These are phyloP conservation scores for Arrhopalites spinosus DNA, from an alignment of 2,888 invertebrate species.

Conservation along the genomic window DNA sequence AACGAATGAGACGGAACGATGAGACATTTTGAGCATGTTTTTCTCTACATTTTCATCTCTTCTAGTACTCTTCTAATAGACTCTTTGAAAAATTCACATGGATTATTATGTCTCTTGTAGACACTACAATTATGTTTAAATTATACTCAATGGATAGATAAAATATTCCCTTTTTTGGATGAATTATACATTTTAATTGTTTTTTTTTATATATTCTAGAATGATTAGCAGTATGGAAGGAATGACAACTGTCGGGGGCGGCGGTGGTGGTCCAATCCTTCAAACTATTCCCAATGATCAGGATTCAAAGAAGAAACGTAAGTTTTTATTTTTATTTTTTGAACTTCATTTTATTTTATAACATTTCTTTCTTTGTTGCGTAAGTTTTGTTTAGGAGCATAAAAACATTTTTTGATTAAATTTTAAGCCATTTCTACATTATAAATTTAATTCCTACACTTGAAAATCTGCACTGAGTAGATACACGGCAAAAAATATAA, in stretches of 20 bases:
- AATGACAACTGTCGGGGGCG: conserved; percentile 38
- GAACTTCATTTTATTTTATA: no score
- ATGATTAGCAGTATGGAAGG: conserved; percentile 46
- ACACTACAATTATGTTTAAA: not conserved
- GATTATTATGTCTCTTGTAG: not conserved
- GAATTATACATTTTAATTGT: not conserved
- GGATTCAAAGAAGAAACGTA: conserved; percentile 44
- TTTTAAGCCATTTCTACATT: no score
- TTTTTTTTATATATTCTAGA: conserved; percentile 12
- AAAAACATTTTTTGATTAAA: no score
- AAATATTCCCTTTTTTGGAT: not conserved
- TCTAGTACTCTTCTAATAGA: conserved; percentile 13
- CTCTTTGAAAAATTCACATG: not conserved
- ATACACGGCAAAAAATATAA: no score
- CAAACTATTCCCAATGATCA: conserved; percentile 42
- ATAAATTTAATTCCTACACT: no score
- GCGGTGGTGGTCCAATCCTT: conserved; percentile 37
- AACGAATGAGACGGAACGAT: conserved; percentile 43
- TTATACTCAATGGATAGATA: not conserved
- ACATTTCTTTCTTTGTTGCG: no score
- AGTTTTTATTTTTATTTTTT: conserved; percentile 15
- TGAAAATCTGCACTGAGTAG: no score
- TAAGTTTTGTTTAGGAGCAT: no score
- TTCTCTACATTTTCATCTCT: conserved; percentile 19
- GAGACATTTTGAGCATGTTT: conserved; percentile 20